Conservation (phyloP, 2,888 invertebrate species). For the Dasypogon diadema region DNA sequence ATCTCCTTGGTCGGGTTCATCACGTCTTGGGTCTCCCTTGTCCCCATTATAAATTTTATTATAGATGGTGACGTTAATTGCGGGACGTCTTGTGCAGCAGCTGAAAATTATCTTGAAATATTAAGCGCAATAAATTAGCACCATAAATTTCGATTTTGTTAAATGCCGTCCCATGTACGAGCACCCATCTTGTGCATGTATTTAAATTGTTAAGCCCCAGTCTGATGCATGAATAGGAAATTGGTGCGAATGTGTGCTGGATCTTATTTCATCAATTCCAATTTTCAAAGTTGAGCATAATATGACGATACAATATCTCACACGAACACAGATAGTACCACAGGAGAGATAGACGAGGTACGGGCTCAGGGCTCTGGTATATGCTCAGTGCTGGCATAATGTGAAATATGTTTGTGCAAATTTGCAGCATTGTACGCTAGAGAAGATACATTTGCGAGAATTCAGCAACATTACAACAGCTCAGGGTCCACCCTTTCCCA, state of each 20-base stretch:
- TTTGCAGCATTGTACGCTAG: conserved; percentile 40
- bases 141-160: conserved; percentile 63
- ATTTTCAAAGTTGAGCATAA: conserved; percentile 37
- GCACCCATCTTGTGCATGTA: not conserved
- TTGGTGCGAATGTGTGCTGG: conserved; percentile 1
- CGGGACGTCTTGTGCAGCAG: conserved; percentile 57
- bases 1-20: not conserved
- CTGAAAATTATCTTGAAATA: conserved; percentile 60
- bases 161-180: conserved; percentile 18
- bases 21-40: not conserved
- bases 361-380: not conserved
- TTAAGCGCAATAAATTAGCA: conserved; percentile 63
- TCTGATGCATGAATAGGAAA: conserved; percentile 17
- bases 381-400: conserved; percentile 7
- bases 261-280: conserved; percentile 49
- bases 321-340: not conserved
- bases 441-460: conserved; percentile 44
- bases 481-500: too few species aligned
- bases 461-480: conserved; percentile 43
- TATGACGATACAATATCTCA: conserved; percentile 20
- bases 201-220: conserved; percentile 18
- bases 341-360: not conserved
- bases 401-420: conserved; percentile 39
- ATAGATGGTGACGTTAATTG: conserved; percentile 60
- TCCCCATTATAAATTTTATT: conserved; percentile 56